Evolutionary conservation across 2,797 vertebrate genomes (phyloP), one percentile per base, ranked within the genome.

Genomic region (Pangasius sanitwongsei): DNA sequence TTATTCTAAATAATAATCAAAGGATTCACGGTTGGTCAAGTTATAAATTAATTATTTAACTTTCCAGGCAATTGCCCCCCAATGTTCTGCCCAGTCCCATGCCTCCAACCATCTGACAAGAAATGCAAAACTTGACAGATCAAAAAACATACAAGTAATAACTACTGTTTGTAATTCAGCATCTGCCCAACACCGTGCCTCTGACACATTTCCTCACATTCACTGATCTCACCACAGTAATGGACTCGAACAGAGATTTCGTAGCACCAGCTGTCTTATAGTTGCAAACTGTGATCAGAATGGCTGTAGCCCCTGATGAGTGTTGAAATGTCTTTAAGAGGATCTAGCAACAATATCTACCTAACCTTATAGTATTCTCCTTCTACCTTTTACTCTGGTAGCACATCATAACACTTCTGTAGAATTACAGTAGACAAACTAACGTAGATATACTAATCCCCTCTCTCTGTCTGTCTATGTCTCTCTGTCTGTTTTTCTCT

Each of bases 361-460:
- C 12, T 74, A 34, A 61, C 53, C 34, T 31, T 48, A n/a, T 8
- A 31, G 23, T 23, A 2, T 44, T n/a, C 44, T 53, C 6, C 20
- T 63, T 84, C 41, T 37, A 18, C 13, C 41, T 11, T 61, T 50
- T 50, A 61, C 50, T 28, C 31, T 65, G 31, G 28, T 7, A 61
- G 67, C 28, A 67, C 77, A 20, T 57, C 50, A 31, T 80, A 57
- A 53, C 37, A 69, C 80, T 82, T 59, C 18, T 31, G 18, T 31
- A 69, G 16, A 34, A 34, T 69, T 53, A 53, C n/a, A 34, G 44
- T 87, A 55, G 61, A 55, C 20, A 37, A n/a, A 41, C 61, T 87
- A 87, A 78, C 69, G 3, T 87, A 84, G 70, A 69, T 18, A 48
- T 41, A 84, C 78, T 87, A 87, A 87, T 59, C 15, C n/a, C 20